These are phyloP conservation scores for Nesidiocoris tenuis DNA, from an alignment of 2,888 invertebrate species.

Conservation along the genomic window DNA sequence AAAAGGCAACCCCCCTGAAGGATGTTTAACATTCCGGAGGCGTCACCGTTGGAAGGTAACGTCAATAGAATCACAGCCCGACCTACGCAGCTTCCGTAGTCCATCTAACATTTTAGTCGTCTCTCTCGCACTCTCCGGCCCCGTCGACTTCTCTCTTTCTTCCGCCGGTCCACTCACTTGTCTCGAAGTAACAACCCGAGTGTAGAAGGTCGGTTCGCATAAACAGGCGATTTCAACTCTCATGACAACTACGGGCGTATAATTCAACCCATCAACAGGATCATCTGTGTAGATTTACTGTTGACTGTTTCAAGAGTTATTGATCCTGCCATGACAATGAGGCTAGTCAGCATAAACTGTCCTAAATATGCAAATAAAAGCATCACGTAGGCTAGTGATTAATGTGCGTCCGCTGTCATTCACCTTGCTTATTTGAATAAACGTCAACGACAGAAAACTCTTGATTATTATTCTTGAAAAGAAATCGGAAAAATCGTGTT, in stretches of 20 bases:
- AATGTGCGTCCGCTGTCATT: neutral
- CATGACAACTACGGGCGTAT: conserved; percentile 9
- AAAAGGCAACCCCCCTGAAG: conserved; percentile 4
- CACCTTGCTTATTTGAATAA: neutral
- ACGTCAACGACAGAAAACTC: too few relatives aligned
- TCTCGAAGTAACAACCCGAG: too few relatives aligned
- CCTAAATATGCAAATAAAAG: neutral
- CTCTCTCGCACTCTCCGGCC: neutral
- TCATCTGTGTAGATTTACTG: conserved; percentile 8
- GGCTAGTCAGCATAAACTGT: neutral
- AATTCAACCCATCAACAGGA: neutral
- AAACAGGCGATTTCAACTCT: conserved; percentile 5
- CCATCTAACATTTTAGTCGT: neutral
- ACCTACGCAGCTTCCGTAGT: conserved; percentile 30
- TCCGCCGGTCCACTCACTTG: neutral
- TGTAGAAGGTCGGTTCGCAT: too few relatives aligned
- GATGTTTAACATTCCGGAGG: conserved; percentile 27
- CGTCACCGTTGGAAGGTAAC: conserved; percentile 7
- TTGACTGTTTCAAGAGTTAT: conserved; percentile 14
- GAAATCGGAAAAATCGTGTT: too few relatives aligned
- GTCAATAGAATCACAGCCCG: conserved; percentile 36
- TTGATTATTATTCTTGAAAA: too few relatives aligned
- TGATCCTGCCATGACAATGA: conserved; percentile 22
- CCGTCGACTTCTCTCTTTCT: conserved; percentile 4
- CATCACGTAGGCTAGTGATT: neutral